Evolutionary conservation across 2,113 vertebrate genomes (phyloP).

Genomic region (Bostrychus sinensis): DNA sequence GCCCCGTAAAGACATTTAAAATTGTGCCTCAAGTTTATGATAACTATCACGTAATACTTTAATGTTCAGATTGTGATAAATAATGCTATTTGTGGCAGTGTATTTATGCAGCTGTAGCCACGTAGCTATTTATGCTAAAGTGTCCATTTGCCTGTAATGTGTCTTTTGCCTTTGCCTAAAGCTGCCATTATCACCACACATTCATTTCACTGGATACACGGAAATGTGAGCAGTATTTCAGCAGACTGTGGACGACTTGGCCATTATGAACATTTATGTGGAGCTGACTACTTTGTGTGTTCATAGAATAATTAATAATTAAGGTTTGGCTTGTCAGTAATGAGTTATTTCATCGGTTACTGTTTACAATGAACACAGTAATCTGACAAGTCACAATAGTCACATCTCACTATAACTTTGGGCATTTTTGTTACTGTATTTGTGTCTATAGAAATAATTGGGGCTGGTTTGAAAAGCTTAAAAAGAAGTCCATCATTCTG

Average conservation of each 20-base stretch:
- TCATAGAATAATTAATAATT: neutral
- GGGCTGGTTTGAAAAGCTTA: too few relatives aligned
- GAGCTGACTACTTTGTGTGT: neutral
- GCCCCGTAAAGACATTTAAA: neutral
- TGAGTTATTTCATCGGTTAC: too few relatives aligned
- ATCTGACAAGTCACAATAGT: too few relatives aligned
- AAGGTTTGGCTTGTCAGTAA: too few relatives aligned
- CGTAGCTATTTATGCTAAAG: neutral
- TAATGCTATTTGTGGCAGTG: neutral
- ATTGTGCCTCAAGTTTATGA: neutral
- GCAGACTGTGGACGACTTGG: neutral
- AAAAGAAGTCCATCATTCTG: too few relatives aligned
- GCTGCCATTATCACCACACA: neutral
- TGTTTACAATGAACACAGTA: too few relatives aligned
- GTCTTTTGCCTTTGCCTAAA: slow-evolving; percentile 7
- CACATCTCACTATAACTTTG: too few relatives aligned
- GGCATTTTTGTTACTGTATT: too few relatives aligned
- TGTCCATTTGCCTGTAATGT: slow-evolving; percentile 9
- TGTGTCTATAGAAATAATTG: too few relatives aligned
- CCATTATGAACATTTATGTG: neutral
- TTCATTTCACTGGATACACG: neutral
- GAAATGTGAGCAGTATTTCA: neutral
- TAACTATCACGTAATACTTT: neutral
- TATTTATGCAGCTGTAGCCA: neutral
- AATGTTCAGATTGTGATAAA: slow-evolving; percentile 10